These are phyloP conservation scores for Rousettus madagascariensis DNA, from an alignment of 2,797 vertebrate species.

Conservation along the genomic window DNA sequence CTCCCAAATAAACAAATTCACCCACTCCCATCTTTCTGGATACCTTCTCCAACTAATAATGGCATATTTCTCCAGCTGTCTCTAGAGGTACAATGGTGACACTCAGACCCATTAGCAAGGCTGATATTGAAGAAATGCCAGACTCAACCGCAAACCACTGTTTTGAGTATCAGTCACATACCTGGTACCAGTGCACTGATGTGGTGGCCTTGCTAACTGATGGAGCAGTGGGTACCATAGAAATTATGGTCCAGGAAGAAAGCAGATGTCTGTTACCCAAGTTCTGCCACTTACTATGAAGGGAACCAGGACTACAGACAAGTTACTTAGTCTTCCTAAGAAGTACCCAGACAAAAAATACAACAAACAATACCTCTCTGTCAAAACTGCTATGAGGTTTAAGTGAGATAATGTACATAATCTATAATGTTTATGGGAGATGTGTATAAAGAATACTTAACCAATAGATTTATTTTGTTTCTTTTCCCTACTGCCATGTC, in stretches of 20 bases:
- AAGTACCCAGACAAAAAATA: not conserved
- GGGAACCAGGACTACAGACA: not conserved
- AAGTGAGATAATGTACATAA: not conserved
- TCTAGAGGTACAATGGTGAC: not conserved
- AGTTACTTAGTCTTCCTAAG: not conserved
- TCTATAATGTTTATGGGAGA: not conserved
- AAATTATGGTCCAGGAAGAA: not conserved
- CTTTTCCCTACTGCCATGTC: not conserved
- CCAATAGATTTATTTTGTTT: not conserved
- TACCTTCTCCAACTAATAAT: not conserved
- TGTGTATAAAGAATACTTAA: not conserved
- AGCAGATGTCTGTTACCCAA: not conserved
- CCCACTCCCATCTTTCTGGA: not conserved
- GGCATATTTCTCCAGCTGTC: not conserved
- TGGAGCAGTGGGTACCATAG: not conserved
- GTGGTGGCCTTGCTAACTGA: not conserved
- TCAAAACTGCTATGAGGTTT: not conserved
- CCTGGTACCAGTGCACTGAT: accelerated
- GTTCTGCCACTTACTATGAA: not conserved
- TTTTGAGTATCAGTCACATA: not conserved
- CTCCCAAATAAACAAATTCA: not conserved
- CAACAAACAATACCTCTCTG: not conserved
- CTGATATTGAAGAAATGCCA: not conserved
- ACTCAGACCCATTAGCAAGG: not conserved
- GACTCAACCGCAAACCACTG: not conserved